phyloP scores from a whole-genome alignment of 2,113 vertebrate genomes.

The Pyrgilauda ruficollis region DNA sequence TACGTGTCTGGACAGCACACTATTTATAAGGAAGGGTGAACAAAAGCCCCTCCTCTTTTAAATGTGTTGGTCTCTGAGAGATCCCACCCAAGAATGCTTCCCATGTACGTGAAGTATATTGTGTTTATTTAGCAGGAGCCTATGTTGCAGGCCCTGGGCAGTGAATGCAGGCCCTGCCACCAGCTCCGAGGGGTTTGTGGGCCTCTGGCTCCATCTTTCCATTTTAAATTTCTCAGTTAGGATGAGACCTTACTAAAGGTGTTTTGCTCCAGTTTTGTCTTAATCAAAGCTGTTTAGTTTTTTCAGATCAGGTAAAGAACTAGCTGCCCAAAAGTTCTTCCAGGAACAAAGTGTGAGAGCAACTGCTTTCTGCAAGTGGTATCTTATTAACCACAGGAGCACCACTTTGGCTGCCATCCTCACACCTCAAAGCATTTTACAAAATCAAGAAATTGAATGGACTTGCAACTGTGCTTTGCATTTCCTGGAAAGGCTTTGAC shows the following conservation, averaged over 20 bases:
- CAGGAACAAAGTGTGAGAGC: background rate
- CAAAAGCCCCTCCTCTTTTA: background rate
- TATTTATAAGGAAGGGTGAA: background rate
- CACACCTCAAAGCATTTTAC: background rate
- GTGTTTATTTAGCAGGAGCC: background rate
- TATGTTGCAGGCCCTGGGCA: background rate
- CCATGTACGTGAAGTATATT: background rate
- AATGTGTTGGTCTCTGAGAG: background rate
- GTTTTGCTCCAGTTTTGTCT: background rate
- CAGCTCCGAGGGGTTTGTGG: background rate
- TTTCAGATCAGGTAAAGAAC: background rate
- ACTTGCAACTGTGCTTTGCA: background rate
- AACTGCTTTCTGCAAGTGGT: background rate
- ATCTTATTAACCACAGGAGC: background rate
- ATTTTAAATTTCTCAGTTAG: background rate
- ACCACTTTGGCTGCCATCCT: background rate
- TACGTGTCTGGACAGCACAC: background rate
- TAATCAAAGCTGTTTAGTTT: background rate
- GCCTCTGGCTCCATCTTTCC: background rate
- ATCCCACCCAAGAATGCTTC: background rate
- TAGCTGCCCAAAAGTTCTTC: background rate
- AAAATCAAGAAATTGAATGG: background rate
- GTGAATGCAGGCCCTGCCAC: fast-evolving
- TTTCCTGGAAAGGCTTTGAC: background rate
- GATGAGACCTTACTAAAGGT: background rate